These are phyloP conservation scores for Lepidocolaptes lacrymiger DNA, from an alignment of 2,797 vertebrate genomes.

Conservation along the genomic window DNA sequence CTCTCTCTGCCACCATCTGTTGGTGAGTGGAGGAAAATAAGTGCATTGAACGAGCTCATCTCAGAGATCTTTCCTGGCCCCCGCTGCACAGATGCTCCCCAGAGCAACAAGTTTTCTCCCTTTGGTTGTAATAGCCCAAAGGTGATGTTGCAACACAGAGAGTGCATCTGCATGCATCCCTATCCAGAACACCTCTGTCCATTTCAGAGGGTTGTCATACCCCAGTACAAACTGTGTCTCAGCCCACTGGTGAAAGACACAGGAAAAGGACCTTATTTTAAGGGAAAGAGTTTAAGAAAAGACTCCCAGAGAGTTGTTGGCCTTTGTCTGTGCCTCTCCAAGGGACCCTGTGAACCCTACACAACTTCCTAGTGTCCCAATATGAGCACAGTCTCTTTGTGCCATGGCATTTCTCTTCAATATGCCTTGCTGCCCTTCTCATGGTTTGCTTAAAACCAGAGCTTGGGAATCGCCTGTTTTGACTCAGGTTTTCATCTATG, in stretches of 20 bases:
- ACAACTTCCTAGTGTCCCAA: neutral
- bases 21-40: neutral
- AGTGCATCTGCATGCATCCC: fast-evolving
- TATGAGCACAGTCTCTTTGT: neutral
- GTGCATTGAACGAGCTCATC: fast-evolving
- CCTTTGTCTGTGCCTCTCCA: neutral
- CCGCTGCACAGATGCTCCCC: neutral
- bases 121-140: neutral
- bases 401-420: neutral
- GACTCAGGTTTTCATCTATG: neutral
- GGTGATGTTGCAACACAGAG: fast-evolving
- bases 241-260: fast-evolving
- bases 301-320: neutral
- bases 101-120: neutral
- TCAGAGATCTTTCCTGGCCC: neutral
- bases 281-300: neutral
- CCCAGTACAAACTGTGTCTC: fast-evolving
- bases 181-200: neutral
- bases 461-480: neutral
- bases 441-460: neutral
- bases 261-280: neutral
- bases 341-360: neutral
- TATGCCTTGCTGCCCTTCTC: neutral
- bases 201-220: neutral
- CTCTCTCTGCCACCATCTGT: constrained; percentile 58